These are phyloP conservation scores for Caenorhabditis sulstoni DNA, from an alignment of 2,888 invertebrate species.

Conservation along the genomic window DNA sequence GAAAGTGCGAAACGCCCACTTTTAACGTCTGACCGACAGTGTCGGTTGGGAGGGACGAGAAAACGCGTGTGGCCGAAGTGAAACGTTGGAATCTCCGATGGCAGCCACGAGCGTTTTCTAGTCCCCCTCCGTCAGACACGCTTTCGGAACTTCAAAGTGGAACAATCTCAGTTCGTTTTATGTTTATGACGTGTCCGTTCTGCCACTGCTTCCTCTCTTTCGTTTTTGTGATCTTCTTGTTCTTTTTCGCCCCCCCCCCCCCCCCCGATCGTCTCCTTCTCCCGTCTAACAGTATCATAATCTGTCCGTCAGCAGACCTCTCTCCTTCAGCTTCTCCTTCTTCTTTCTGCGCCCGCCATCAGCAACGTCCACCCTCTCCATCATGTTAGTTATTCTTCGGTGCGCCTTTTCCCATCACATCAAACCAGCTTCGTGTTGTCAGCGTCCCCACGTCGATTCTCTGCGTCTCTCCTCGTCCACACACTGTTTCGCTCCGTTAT, in stretches of 20 bases:
- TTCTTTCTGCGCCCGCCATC: slow-evolving; percentile 21
- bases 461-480: slow-evolving; percentile 23
- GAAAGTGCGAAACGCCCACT: too few species aligned
- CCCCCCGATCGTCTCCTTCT: slow-evolving; percentile 28
- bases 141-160: not conserved
- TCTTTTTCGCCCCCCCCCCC: slow-evolving; percentile 23
- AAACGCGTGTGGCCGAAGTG: too few species aligned
- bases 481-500: slow-evolving; percentile 41
- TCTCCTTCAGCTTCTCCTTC: slow-evolving; percentile 45
- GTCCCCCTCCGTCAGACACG: too few species aligned
- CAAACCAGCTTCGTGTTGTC: slow-evolving; percentile 55
- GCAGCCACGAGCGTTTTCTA: too few species aligned
- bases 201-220: slow-evolving; percentile 4
- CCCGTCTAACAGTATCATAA: slow-evolving; percentile 48
- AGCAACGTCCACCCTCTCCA: slow-evolving; percentile 40
- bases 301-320: slow-evolving; percentile 13
- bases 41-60: too few species aligned
- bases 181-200: slow-evolving; percentile 17
- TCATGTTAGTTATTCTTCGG: slow-evolving; percentile 58
- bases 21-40: too few species aligned
- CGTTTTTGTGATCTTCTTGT: too few species aligned
- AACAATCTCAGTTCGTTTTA: not conserved
- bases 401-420: slow-evolving; percentile 52
- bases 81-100: too few species aligned
- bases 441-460: slow-evolving; percentile 6